Evolutionary conservation across 2,797 vertebrate genomes (phyloP).

Genomic region (Microchirus variegatus): DNA sequence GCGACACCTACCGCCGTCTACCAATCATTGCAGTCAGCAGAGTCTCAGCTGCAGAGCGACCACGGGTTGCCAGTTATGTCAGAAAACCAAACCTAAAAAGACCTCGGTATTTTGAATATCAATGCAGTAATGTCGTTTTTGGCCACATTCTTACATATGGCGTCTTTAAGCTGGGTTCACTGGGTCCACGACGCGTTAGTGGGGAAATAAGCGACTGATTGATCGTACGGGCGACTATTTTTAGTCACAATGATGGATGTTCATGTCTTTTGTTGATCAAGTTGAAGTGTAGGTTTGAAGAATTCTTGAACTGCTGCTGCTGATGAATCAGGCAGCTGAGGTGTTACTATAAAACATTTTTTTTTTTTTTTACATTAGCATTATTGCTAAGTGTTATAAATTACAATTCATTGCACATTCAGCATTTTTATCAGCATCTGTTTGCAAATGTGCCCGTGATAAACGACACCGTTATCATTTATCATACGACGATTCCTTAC

Average conservation of each 20-base stretch:
- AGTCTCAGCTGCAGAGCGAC: no score
- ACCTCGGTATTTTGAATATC: no score
- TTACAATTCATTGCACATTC: slow-evolving; percentile 66
- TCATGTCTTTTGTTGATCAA: slow-evolving; percentile 79
- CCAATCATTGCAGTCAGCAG: no score
- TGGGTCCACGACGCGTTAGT: slow-evolving; percentile 53
- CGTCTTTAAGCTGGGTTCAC: slow-evolving; percentile 57
- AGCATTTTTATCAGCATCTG: slow-evolving; percentile 66
- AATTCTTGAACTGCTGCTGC: slow-evolving; percentile 47
- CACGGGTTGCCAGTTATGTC: no score
- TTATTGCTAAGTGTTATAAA: slow-evolving; percentile 73
- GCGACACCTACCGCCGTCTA: no score
- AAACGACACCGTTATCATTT: slow-evolving; percentile 54
- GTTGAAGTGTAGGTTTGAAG: slow-evolving; percentile 58
- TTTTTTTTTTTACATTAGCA: slow-evolving; percentile 70
- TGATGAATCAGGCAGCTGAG: slow-evolving; percentile 71
- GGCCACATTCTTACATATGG: no score
- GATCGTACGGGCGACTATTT: slow-evolving; percentile 75
- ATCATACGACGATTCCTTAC: slow-evolving; percentile 55
- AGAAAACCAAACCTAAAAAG: no score
- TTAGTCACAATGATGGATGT: slow-evolving; percentile 79
- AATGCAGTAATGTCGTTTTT: no score
- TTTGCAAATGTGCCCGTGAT: slow-evolving; percentile 60
- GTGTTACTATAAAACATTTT: slow-evolving; percentile 64
- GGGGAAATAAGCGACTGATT: slow-evolving; percentile 71